phyloP scores from a whole-genome alignment of 1,140 invertebrate species.

The Bombus affinis region DNA sequence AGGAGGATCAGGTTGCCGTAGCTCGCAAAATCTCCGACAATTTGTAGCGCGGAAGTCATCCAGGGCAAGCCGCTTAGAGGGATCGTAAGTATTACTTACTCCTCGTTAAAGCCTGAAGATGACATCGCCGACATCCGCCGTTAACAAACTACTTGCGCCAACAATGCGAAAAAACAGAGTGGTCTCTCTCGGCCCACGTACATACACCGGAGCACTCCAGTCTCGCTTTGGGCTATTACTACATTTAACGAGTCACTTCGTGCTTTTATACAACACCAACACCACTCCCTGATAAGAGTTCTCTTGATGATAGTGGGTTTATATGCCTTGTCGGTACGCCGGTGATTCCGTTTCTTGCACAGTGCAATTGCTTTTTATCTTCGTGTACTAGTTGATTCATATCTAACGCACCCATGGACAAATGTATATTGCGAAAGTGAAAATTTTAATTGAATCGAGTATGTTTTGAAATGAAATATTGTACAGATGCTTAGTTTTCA shows the following conservation, averaged over 20 bases:
- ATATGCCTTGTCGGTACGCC: not conserved
- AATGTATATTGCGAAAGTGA: not conserved
- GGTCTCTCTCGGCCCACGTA: slow-evolving; percentile 46
- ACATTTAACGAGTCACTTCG: slow-evolving; percentile 41
- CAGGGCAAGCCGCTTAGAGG: not conserved
- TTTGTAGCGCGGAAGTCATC: slow-evolving; percentile 36
- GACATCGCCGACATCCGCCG: slow-evolving; percentile 48
- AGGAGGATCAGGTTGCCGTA: not conserved
- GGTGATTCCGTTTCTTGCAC: not conserved
- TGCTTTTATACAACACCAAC: slow-evolving; percentile 46
- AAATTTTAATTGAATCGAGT: not conserved
- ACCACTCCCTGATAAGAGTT: slow-evolving; percentile 51
- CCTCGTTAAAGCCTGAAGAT: slow-evolving; percentile 43
- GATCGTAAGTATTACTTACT: slow-evolving; percentile 60
- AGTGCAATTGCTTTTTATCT: not conserved
- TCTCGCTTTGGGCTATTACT: slow-evolving; percentile 49
- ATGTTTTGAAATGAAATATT: not conserved
- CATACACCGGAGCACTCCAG: not conserved
- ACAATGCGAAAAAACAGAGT: slow-evolving; percentile 53
- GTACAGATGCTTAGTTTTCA: not conserved
- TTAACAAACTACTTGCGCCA: slow-evolving; percentile 39
- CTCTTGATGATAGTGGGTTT: slow-evolving; percentile 26
- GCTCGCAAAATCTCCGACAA: slow-evolving; percentile 3
- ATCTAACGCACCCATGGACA: not conserved
- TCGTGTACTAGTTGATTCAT: not conserved